Evolutionary conservation across 35 echinoderm and acorn worm species (phyloP).

Genomic region (Lytechinus variegatus): DNA sequence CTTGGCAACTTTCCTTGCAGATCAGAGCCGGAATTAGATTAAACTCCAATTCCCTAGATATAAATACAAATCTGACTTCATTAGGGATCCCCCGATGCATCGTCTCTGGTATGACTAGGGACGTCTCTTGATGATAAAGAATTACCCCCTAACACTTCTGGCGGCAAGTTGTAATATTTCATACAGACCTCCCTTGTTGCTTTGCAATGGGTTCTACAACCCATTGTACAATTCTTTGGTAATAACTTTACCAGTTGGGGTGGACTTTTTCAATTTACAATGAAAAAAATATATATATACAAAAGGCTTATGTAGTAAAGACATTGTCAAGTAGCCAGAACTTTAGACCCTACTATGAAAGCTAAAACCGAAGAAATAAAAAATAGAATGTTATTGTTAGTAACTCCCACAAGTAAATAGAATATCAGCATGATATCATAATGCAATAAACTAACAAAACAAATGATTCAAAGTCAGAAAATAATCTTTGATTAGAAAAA

Average conservation of each 20-base stretch:
- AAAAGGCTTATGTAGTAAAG: no score
- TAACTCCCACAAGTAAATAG: no score
- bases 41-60: conserved; percentile 31
- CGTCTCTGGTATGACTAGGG: not conserved
- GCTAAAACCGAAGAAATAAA: no score
- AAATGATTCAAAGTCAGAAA: no score
- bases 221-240: not conserved
- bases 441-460: no score
- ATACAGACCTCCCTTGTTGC: not conserved
- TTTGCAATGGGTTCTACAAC: not conserved
- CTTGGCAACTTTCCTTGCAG: not conserved
- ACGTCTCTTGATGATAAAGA: not conserved
- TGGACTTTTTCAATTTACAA: not conserved
- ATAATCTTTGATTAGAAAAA: no score
- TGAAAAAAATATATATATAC: not conserved
- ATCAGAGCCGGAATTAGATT: conserved; percentile 30
- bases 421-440: no score
- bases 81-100: not conserved
- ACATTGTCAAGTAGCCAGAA: no score
- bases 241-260: not conserved
- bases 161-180: conserved; percentile 17
- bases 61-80: conserved; percentile 21
- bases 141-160: conserved; percentile 26
- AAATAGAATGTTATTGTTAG: no score
- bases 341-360: no score